Evolutionary conservation across 2,113 vertebrate genomes (phyloP).

Genomic region (Cyanistes caeruleus): DNA sequence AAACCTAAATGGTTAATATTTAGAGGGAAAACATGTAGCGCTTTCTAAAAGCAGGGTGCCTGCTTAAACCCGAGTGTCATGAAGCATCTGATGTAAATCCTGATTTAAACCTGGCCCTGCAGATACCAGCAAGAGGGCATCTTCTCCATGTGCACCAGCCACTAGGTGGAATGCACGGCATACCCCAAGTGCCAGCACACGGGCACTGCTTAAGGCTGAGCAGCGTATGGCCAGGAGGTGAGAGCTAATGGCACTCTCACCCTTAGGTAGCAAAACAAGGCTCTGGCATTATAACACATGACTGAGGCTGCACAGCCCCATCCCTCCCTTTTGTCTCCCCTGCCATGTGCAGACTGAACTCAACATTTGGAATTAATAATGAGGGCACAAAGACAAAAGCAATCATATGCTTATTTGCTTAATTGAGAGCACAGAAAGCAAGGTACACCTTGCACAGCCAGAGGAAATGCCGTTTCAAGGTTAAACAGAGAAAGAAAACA

Average conservation of each 20-base stretch:
- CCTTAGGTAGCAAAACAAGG: neutral
- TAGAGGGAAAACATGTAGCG: neutral
- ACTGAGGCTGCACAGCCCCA: neutral
- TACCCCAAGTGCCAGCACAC: neutral
- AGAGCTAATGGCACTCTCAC: neutral
- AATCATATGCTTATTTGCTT: neutral
- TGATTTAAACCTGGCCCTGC: neutral
- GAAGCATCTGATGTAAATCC: neutral
- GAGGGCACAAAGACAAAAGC: neutral
- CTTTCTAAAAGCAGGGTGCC: neutral
- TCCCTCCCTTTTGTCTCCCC: neutral
- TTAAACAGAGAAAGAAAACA: conserved; percentile 17
- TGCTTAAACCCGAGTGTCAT: neutral
- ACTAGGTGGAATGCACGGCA: neutral
- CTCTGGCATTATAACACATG: neutral
- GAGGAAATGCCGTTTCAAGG: neutral
- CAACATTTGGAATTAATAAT: conserved; percentile 1
- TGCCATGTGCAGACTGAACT: neutral
- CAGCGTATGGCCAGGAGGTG: neutral
- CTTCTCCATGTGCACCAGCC: neutral
- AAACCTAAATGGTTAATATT: neutral
- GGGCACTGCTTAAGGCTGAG: neutral
- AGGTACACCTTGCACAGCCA: neutral
- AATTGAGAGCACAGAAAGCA: neutral
- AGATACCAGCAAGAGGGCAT: neutral